Percentiles rank a stretch among this genome's conserved stretches.
phyloP scores from a whole-genome alignment of 2,113 vertebrate species.

The Physeter macrocephalus region DNA sequence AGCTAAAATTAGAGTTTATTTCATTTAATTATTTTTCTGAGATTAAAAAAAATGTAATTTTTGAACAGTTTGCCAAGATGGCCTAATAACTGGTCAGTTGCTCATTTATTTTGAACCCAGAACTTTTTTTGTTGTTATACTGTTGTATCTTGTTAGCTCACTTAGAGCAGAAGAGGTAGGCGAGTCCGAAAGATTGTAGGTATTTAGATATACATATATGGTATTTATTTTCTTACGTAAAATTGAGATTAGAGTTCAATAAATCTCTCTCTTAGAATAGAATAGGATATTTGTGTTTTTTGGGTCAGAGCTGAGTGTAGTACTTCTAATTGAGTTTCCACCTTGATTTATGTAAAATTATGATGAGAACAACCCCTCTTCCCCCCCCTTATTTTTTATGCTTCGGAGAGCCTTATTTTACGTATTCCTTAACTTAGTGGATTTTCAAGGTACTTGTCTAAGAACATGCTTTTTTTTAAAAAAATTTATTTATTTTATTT shows the following conservation, averaged over 20 bases:
- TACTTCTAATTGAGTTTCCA: neutral
- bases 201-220: neutral
- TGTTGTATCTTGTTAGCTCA: neutral
- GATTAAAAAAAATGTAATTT: neutral
- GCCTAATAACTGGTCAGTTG: neutral
- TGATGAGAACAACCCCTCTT: neutral
- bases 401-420: neutral
- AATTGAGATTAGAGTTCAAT: neutral
- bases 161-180: neutral
- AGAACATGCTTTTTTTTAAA: neutral
- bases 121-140: neutral
- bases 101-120: neutral
- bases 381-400: neutral
- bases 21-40: neutral
- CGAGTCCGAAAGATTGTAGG: neutral
- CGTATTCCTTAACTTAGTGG: neutral
- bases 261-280: neutral
- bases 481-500: no score
- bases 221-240: neutral
- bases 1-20: neutral
- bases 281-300: neutral
- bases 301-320: neutral
- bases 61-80: neutral
- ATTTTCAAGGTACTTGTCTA: neutral
- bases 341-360: neutral